Base-by-base conservation (phyloP, 2,888 invertebrate genomes). In the Apeira syringaria region DNA sequence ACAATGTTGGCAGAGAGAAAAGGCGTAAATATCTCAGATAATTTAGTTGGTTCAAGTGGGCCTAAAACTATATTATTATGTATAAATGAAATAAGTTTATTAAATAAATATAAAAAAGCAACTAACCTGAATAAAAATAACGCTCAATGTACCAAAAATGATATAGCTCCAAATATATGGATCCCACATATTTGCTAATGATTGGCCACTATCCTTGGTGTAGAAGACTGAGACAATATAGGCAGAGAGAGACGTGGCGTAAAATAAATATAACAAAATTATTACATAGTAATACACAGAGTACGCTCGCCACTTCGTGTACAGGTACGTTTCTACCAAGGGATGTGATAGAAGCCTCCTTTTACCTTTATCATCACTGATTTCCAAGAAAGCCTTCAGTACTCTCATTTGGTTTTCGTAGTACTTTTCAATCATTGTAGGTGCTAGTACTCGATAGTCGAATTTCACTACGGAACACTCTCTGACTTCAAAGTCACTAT, bases 251-350 rank as follows among this genome's bases (percentile, higher is more conserved):
- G 37, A 33, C 7, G 13, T 10, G 1, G 28, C 43, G 24, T 37
- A 43, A 0, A 37, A n/a, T 7, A 3, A 10, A 8, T 43, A 37
- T 0, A 43, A 8, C 2, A 33, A 28, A 5, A 37, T 15, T 20
- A 37, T 37, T 6, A 33, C 2, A 7, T 33, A 37, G 17, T 27
- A 37, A 17, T 32, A 43, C 2, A 17, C 29, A 5, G 37, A 32
- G 1, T 32, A 61, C 20, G 80, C 81, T 28, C 74, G 76, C 91
- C 91, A 91, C 64, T 91, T 91, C 1, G 91, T 60, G 51, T 75
- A 79, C 0, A 91, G 64, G 54, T 91, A 91, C 42, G 89, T 90
- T 63, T 91, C 89, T 1, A 91, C 67, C 11, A 91, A 57, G 0
- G 91, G 91, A 63, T 91, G 91, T 0, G 89, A 72, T 0, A 91